phyloP scores from a whole-genome alignment of 92 coral and sea anemone species.

The Epizoanthus fatuus region DNA sequence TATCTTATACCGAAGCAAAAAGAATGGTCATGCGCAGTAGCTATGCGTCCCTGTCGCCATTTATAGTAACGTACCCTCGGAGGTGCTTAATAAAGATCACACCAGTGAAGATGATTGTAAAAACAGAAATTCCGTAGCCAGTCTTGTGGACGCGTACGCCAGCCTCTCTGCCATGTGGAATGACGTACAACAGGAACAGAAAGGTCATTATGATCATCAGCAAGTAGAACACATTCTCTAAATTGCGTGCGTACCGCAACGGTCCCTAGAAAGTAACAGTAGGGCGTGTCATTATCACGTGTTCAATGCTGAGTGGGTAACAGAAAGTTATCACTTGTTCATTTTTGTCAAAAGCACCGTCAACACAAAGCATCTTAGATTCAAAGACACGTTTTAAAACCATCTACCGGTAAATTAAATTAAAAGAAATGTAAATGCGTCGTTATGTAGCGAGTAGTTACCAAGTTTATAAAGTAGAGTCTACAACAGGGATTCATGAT shows the following conservation, averaged over 20 bases:
- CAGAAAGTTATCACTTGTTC: no score
- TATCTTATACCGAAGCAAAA: no score
- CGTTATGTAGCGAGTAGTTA: not conserved
- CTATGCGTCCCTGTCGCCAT: no score
- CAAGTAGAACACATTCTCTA: constrained; percentile 60
- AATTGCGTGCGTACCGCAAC: constrained; percentile 33
- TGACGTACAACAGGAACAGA: constrained; percentile 59
- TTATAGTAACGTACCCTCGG: constrained; percentile 22
- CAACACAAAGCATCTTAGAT: no score
- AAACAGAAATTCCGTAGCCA: constrained; percentile 47
- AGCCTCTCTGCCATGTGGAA: constrained; percentile 50
- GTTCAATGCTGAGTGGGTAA: no score
- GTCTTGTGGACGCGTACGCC: not conserved
- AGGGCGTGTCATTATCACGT: no score
- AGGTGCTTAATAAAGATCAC: constrained; percentile 60
- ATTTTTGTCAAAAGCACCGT: no score
- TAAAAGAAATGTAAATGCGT: no score
- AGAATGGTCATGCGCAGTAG: no score
- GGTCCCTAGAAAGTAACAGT: constrained; percentile 35
- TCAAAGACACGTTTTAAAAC: no score
- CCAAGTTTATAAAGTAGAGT: no score
- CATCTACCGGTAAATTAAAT: no score
- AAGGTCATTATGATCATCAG: constrained; percentile 36
- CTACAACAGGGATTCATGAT: not conserved
- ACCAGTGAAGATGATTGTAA: constrained; percentile 41